Evolutionary conservation across 2,113 vertebrate species (phyloP).

Genomic region (Melanotaenia duboulayi): DNA sequence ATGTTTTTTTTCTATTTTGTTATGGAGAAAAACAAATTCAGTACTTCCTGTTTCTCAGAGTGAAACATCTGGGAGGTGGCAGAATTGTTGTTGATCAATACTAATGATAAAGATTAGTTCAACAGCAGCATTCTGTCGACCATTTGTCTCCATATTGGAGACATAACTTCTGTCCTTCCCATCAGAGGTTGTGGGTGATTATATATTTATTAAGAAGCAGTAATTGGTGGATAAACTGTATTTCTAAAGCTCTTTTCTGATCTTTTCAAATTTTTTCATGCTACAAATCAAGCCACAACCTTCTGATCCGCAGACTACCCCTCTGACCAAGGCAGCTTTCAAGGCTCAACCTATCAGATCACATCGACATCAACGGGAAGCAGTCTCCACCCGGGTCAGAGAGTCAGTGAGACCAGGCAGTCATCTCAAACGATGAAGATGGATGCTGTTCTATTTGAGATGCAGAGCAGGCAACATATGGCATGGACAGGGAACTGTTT

Average conservation of each 20-base stretch:
- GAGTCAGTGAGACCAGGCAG: too few species aligned
- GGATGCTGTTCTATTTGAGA: too few species aligned
- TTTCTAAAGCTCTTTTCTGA: too few species aligned
- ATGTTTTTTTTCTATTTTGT: background rate
- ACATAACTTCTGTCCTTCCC: background rate
- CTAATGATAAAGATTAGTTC: background rate
- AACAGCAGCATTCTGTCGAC: background rate
- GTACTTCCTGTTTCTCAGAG: background rate
- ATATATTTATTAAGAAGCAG: too few species aligned
- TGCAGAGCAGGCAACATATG: too few species aligned
- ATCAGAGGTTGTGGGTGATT: background rate
- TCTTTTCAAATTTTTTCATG: too few species aligned
- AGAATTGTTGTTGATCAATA: background rate
- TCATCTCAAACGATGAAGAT: too few species aligned
- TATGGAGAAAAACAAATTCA: constrained; percentile 9
- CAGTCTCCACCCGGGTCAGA: too few species aligned
- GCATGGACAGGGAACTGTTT: too few species aligned
- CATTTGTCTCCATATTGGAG: background rate
- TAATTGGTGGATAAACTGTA: too few species aligned
- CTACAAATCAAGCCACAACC: too few species aligned
- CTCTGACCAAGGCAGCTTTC: background rate
- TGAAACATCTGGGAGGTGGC: background rate
- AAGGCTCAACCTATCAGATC: background rate
- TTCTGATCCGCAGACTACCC: too few species aligned
- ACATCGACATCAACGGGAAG: background rate